phyloP scores from a whole-genome alignment of 1,140 invertebrate species.

The Berghia stephanieae region DNA sequence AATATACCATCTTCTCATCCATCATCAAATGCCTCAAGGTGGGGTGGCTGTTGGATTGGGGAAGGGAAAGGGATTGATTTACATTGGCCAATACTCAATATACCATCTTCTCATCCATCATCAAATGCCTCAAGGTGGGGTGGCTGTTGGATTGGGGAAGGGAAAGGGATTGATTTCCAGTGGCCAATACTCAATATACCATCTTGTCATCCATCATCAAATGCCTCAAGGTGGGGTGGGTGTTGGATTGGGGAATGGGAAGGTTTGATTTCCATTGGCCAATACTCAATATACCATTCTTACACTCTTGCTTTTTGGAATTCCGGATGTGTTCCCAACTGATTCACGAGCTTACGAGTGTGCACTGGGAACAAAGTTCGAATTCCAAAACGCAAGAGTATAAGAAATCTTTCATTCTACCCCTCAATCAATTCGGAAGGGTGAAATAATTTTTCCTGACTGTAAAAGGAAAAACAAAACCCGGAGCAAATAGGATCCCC shows the following conservation, averaged over 20 bases:
- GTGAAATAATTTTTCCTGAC: too few species aligned
- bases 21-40: conserved; percentile 84
- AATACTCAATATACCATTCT: not conserved
- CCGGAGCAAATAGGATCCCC: too few species aligned
- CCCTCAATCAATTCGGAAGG: not conserved
- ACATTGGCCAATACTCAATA: not conserved
- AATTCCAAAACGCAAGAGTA: too few species aligned
- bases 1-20: conserved; percentile 75
- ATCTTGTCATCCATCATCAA: conserved; percentile 81
- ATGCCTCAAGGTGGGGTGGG: conserved; percentile 76
- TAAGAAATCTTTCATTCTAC: too few species aligned
- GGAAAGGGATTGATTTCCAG: not conserved
- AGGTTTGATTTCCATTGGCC: not conserved
- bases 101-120: conserved; percentile 78
- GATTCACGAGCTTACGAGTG: too few species aligned
- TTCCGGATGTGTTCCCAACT: too few species aligned
- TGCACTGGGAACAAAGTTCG: too few species aligned
- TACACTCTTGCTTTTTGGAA: too few species aligned
- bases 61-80: not conserved
- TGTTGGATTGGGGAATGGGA: conserved; percentile 22
- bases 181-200: conserved; percentile 35
- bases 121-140: conserved; percentile 81
- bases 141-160: conserved; percentile 21
- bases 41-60: conserved; percentile 37
- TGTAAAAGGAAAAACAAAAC: not conserved